phyloP scores from a whole-genome alignment of 2,888 invertebrate genomes.

The Phaedon cochleariae region DNA sequence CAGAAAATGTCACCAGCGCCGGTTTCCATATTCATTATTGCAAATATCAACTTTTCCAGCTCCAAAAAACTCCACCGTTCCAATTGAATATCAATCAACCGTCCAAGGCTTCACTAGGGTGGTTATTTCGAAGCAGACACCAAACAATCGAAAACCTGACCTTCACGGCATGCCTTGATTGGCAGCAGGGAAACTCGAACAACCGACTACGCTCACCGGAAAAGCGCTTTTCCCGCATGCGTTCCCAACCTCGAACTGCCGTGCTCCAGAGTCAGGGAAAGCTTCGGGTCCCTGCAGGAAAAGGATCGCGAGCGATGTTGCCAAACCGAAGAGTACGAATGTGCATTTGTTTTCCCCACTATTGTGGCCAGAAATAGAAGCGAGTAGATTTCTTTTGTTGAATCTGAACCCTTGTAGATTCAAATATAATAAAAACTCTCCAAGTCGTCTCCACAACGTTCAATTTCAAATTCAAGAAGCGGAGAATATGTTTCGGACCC shows the following conservation, averaged over 20 bases:
- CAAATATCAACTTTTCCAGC: too few relatives aligned
- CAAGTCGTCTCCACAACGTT: too few relatives aligned
- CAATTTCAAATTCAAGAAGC: too few relatives aligned
- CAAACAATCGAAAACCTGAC: background rate
- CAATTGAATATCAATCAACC: background rate
- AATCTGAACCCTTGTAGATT: too few relatives aligned
- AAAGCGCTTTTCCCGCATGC: constrained; percentile 10
- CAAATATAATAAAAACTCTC: too few relatives aligned
- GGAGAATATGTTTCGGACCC: too few relatives aligned
- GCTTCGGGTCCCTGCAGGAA: constrained; percentile 65
- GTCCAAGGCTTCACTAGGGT: background rate
- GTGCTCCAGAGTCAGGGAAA: constrained; percentile 62
- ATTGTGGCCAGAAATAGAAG: too few relatives aligned
- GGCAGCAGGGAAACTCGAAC: constrained; percentile 38
- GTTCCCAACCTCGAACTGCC: constrained; percentile 57
- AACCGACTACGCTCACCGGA: constrained; percentile 23
- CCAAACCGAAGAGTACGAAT: constrained; percentile 24
- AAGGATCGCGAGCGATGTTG: constrained; percentile 46
- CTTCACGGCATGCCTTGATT: constrained; percentile 14
- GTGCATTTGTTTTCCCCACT: too few relatives aligned
- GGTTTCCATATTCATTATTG: constrained; percentile 13
- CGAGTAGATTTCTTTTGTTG: too few relatives aligned
- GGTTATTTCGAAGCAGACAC: background rate
- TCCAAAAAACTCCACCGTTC: too few relatives aligned
- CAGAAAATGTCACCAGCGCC: background rate